Conservation (phyloP, 1,140 invertebrate species). For the Acromyrmex echinatior region DNA sequence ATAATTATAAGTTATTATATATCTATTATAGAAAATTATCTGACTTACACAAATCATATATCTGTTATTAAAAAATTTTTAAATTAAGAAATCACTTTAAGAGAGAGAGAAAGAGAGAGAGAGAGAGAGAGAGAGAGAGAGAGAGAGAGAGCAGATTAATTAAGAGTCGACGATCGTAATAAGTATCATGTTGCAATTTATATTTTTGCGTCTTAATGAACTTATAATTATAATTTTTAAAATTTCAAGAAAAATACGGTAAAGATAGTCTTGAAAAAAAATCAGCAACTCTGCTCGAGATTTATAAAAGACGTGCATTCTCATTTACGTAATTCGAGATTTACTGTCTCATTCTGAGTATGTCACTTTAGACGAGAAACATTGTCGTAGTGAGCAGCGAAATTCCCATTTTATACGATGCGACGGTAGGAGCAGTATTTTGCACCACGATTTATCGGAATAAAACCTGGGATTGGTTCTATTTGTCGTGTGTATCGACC, state of each 20-base stretch:
- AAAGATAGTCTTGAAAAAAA: constrained; percentile 9
- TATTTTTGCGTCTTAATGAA: background rate
- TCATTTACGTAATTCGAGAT: constrained; percentile 57
- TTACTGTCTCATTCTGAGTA: constrained; percentile 26
- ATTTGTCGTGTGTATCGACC: constrained; percentile 23
- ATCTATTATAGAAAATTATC: too few species aligned
- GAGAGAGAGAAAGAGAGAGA: too few species aligned
- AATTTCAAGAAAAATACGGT: constrained; percentile 13
- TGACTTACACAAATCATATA: too few species aligned
- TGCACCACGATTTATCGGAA: constrained; percentile 52
- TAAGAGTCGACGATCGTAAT: background rate
- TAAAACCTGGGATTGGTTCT: constrained; percentile 50
- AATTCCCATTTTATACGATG: constrained; percentile 36
- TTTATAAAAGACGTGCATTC: constrained; percentile 51
- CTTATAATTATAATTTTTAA: background rate
- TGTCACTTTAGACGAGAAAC: constrained; percentile 51
- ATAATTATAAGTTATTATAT: background rate
- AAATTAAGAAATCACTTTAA: too few species aligned
- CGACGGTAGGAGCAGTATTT: constrained; percentile 41
- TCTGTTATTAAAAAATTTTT: too few species aligned
- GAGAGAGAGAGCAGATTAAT: background rate
- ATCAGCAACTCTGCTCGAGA: constrained; percentile 6
- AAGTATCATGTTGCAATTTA: background rate
- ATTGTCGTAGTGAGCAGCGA: constrained; percentile 23
- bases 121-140: too few species aligned